Percentiles rank a stretch among this genome's conserved stretches.
Conservation (phyloP, 2,113 vertebrate genomes). For the Siniperca knerii region DNA sequence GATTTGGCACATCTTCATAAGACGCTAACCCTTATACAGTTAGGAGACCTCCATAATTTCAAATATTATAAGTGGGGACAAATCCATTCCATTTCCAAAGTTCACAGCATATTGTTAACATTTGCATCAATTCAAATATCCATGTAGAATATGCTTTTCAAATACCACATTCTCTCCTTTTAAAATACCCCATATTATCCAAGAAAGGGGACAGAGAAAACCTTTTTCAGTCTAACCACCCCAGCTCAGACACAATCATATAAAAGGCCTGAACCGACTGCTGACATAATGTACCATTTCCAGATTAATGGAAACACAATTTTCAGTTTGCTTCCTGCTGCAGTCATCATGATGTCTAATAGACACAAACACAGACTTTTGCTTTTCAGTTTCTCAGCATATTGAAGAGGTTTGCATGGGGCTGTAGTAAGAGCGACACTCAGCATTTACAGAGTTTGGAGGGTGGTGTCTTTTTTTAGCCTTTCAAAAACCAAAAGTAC, state of each 20-base stretch:
- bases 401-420: background rate
- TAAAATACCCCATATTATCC: background rate
- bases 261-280: conserved; percentile 21
- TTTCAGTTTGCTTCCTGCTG: conserved; percentile 41
- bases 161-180: background rate
- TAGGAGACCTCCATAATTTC: background rate
- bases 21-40: background rate
- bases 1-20: background rate
- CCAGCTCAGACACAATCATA: conserved; percentile 14
- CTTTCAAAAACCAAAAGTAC: background rate
- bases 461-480: background rate
- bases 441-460: background rate
- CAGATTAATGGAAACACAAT: conserved; percentile 56
- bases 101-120: background rate
- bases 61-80: background rate
- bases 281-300: conserved; percentile 44
- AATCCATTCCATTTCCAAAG: background rate
- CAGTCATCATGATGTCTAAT: conserved; percentile 18
- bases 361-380: conserved; percentile 16
- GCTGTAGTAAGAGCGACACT: background rate
- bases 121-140: conserved; percentile 1
- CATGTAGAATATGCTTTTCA: conserved; percentile 5
- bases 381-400: background rate
- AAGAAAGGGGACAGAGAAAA: background rate
- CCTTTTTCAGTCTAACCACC: background rate